Evolutionary conservation across 2,888 invertebrate species (phyloP), one percentile per base, ranked within the genome.

Genomic region (Magallana nippona): DNA sequence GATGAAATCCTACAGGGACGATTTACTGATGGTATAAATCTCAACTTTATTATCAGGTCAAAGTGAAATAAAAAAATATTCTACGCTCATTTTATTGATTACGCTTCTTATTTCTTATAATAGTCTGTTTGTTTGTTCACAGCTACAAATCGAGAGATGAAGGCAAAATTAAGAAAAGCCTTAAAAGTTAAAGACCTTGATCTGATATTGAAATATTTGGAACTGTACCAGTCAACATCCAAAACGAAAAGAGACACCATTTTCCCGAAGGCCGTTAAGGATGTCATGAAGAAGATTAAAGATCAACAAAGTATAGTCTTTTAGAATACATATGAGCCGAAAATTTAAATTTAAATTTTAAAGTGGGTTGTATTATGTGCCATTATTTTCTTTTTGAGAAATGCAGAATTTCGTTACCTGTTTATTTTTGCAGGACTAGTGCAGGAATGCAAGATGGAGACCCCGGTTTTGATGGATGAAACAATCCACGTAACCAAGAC

Each of bases 381-480:
- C 8, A 44, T 44, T 44, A 5, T 44, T 44, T 44, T 44, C 44
- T 5, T 44, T 44, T 44, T 8, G 44, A 44, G 44, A 44, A 44
- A 44, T 60, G 19, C 19, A 60, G 62, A 3, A 44, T 44, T 44
- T 44, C 44, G 44, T 55, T 44, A 44, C 17, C 55, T 15, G 2
- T 27, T 17, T 78, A 22, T 27, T 17, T 57, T 56, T 77, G 22
- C 60, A 85, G 85, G 81, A 55, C 19, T 85, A 55, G 83, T 81
- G 13, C 60, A 44, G 56, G 85, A 82, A 22, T 85, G 85, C 27
- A 81, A 80, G 44, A 82, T 83, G 81, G 57, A 79, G 15, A 63
- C 79, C 81, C 81, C 81, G 27, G 81, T 81, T 2, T 19, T 85
- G 44, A 56, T 85, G 19, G 85, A 83, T 22, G 85, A 85, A 63